Evolutionary conservation across 2,797 vertebrate species (phyloP).

Genomic region (Chrysocyon brachyurus): DNA sequence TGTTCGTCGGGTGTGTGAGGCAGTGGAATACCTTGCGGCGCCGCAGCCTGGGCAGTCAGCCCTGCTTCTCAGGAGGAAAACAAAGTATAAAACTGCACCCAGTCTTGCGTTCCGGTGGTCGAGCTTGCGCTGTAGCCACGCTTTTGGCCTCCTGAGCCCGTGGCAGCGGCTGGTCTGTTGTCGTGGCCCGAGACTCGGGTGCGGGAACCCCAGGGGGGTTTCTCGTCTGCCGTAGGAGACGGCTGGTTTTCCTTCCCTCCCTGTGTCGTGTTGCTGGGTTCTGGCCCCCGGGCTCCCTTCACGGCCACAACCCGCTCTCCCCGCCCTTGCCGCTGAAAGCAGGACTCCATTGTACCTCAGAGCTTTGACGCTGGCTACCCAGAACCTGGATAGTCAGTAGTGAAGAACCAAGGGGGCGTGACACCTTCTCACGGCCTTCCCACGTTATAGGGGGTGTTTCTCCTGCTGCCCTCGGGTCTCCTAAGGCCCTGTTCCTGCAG

Average conservation of each 20-base stretch:
- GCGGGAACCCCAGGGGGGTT: fast-evolving
- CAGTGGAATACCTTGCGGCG: fast-evolving
- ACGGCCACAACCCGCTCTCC: fast-evolving
- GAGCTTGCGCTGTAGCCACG: fast-evolving
- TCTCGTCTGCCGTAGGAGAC: fast-evolving
- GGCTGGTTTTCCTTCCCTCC: background rate
- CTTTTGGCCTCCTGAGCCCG: background rate
- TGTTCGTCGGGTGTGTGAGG: background rate
- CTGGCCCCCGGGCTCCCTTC: background rate
- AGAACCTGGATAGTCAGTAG: fast-evolving
- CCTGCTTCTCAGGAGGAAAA: background rate
- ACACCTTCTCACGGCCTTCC: fast-evolving
- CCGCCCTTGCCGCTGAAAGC: fast-evolving
- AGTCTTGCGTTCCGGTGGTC: too few species aligned
- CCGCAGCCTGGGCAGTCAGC: background rate
- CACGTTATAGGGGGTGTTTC: background rate
- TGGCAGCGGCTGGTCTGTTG: fast-evolving
- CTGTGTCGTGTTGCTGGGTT: background rate
- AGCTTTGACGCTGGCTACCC: background rate
- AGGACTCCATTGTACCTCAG: fast-evolving
- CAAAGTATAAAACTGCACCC: too few species aligned
- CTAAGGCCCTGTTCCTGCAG: background rate
- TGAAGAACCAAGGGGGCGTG: fast-evolving
- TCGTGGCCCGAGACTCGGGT: fast-evolving
- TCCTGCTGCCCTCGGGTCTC: background rate